A percentile compares a stretch with the other conserved stretches of the same genome.
These are phyloP conservation scores for Hydraecia micacea DNA, from an alignment of 2,888 invertebrate genomes.

Conservation along the genomic window DNA sequence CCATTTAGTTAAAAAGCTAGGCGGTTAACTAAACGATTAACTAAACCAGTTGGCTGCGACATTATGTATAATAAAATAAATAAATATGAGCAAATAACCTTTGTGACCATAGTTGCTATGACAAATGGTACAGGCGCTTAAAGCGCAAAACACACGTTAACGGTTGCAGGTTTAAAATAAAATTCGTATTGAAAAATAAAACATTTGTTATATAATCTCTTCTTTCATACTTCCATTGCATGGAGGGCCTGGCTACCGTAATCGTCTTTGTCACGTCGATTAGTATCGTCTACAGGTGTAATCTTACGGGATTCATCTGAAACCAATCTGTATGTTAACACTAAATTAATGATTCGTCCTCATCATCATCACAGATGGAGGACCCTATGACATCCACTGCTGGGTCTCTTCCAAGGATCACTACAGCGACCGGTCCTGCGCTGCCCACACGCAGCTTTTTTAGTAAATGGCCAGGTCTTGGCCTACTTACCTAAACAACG, in stretches of 20 bases:
- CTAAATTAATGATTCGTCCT: background rate
- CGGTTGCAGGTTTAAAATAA: background rate
- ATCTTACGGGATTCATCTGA: slow-evolving; percentile 18
- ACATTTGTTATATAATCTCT: no score
- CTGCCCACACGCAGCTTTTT: no score
- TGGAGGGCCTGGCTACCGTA: background rate
- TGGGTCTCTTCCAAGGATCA: no score
- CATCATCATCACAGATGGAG: background rate
- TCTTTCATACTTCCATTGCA: background rate
- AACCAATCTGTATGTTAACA: slow-evolving; percentile 34
- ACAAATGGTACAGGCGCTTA: background rate
- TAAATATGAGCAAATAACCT: background rate
- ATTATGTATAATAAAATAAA: no score
- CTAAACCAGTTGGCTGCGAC: no score
- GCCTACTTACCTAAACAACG: background rate
- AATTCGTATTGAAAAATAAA: no score
- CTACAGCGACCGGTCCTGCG: no score
- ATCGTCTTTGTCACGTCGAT: background rate
- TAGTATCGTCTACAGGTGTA: slow-evolving; percentile 22
- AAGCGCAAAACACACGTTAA: background rate
- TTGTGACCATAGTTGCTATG: background rate
- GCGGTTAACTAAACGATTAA: no score
- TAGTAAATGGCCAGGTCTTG: background rate
- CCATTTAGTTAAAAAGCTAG: no score
- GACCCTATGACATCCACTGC: no score